Evolutionary conservation across 2,888 invertebrate genomes (phyloP), one percentile per base, ranked within the genome.

Genomic region (Syritta pipiens): DNA sequence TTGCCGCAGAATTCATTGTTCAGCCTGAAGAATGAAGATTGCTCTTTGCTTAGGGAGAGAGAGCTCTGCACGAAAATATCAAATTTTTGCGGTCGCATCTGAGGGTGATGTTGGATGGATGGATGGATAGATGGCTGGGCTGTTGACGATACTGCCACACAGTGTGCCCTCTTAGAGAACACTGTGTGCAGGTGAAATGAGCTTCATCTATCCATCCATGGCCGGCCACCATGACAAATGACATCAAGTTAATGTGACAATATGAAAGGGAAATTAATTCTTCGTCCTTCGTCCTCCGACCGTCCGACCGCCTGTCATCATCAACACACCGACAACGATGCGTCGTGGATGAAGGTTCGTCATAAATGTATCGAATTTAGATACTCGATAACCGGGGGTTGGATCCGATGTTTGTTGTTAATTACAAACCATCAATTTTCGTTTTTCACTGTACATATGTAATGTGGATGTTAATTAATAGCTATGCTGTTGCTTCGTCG

Each of bases 161-260:
- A 30, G 10, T 1, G 51, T 42, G 40, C 57, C 48, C 26, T 62
- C 32, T n/a, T n/a, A n/a, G n/a, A n/a, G n/a, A n/a, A n/a, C 32
- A 22, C 57, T 44, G 14, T 57, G 63, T 55, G 42, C 74, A 79
- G 79, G 79, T 79, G 67, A 74, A 68, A 74, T 57, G 67, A 57
- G 74, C 74, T 57, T 46, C 67, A 62, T 62, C 57, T 17, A 57
- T 40, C 22, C 67, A 42, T 63, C 63, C 42, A 72, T 60, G 55
- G 22, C 74, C 62, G 57, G 30, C 82, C 46, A 63, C 75, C 75
- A 83, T 83, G 83, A 82, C 82, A 83, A 82, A 83, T 82, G 81
- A 81, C 83, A 81, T 82, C 81, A 81, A 81, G 76, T 82, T 82
- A 82, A 83, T 83, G 81, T 82, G 71, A 81, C 81, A 82, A 81